phyloP scores from a whole-genome alignment of 64 coral and sea anemone species.

The Stylophora pistillata region DNA sequence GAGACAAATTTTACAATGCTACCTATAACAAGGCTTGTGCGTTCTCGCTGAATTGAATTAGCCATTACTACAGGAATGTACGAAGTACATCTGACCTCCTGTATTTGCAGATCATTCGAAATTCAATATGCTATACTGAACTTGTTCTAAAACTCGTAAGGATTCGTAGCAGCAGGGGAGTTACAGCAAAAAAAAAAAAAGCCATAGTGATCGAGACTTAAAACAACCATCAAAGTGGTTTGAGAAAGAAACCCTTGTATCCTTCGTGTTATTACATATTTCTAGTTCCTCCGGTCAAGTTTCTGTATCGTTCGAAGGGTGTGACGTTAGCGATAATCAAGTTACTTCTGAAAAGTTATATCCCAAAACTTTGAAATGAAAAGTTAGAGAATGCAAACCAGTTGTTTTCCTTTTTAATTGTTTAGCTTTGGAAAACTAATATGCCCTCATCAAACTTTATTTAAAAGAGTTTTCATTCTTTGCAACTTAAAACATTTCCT shows the following conservation, averaged over 20 bases:
- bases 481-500: background rate
- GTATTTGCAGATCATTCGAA: background rate
- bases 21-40: background rate
- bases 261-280: background rate
- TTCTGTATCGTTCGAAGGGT: slow-evolving; percentile 3
- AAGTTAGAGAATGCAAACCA: background rate
- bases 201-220: background rate
- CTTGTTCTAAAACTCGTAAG: background rate
- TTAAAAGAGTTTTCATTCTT: background rate
- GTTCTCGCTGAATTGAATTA: background rate
- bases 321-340: background rate
- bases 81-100: background rate
- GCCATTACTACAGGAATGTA: background rate
- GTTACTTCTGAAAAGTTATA: background rate
- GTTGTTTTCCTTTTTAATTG: background rate
- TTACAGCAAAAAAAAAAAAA: background rate
- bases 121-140: background rate
- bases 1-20: background rate
- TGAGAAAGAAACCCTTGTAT: background rate
- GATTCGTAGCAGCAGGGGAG: background rate
- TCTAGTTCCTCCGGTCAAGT: background rate
- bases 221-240: slow-evolving; percentile 19
- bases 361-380: too few species aligned
- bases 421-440: background rate
- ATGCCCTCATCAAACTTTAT: background rate